These are phyloP conservation scores for Ellobius talpinus DNA, from an alignment of 2,113 vertebrate genomes.

Conservation along the genomic window DNA sequence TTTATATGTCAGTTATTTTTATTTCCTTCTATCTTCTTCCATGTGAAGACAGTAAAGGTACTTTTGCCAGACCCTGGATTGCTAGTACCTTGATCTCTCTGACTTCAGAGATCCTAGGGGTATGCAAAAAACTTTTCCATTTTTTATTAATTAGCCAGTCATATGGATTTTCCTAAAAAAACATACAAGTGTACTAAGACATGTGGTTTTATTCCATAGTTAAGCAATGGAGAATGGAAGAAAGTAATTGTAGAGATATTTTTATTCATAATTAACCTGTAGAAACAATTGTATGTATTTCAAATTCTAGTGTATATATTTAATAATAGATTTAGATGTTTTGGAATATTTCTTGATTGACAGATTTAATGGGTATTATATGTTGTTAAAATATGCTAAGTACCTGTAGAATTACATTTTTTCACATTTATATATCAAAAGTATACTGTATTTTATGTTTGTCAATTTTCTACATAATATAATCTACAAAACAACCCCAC, in stretches of 20 bases:
- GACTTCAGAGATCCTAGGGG: neutral
- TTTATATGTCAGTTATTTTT: neutral
- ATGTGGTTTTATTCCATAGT: neutral
- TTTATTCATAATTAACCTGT: neutral
- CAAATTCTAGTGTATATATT: neutral
- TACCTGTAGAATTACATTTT: conserved; percentile 17
- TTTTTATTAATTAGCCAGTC: neutral
- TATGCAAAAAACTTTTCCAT: neutral
- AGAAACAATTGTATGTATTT: neutral
- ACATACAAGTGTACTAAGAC: neutral
- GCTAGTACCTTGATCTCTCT: neutral
- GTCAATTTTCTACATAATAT: neutral
- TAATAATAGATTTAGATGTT: neutral
- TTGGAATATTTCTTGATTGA: neutral
- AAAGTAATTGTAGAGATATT: neutral
- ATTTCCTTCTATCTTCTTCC: neutral
- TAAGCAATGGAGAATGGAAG: neutral
- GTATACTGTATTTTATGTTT: neutral
- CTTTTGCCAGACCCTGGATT: neutral
- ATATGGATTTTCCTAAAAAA: neutral
- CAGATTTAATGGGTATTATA: neutral
- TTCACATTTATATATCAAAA: neutral
- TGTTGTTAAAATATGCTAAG: conserved; percentile 37
- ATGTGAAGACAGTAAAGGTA: neutral
- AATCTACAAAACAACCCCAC: neutral